phyloP scores from a whole-genome alignment of 2,113 vertebrate genomes.

The Chaetodon auriga region DNA sequence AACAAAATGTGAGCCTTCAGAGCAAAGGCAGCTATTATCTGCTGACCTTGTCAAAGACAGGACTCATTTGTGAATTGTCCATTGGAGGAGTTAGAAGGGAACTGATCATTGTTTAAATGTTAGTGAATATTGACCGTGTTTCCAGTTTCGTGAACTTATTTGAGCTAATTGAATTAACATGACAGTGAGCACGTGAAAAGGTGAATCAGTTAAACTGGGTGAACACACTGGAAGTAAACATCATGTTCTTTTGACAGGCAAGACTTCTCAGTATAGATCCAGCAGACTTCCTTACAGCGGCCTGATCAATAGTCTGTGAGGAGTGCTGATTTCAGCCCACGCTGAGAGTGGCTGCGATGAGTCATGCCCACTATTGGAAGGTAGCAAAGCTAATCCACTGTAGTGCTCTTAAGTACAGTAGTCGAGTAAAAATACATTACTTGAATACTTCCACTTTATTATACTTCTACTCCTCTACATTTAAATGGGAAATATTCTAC shows the following conservation, averaged over 20 bases:
- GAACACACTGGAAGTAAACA: neutral
- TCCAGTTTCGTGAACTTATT: too few relatives aligned
- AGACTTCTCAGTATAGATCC: neutral
- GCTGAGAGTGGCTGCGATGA: neutral
- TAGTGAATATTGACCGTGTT: too few relatives aligned
- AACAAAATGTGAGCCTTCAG: neutral
- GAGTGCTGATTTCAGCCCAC: neutral
- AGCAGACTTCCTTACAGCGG: neutral
- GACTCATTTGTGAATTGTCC: neutral
- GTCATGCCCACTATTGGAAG: neutral
- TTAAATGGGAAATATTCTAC: neutral
- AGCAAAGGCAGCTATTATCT: neutral
- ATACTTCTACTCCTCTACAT: neutral
- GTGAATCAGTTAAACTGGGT: too few relatives aligned
- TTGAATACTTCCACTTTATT: too few relatives aligned
- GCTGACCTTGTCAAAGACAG: neutral
- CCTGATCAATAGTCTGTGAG: neutral
- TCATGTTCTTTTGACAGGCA: neutral
- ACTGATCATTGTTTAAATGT: neutral
- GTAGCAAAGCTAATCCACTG: neutral
- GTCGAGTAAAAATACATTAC: neutral
- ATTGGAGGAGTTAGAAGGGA: neutral
- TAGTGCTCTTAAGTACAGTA: neutral
- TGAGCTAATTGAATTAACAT: too few relatives aligned
- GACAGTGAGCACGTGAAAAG: too few relatives aligned